These are phyloP conservation scores for Pyrocephalus nanus DNA, from an alignment of 2,797 vertebrate species.

Conservation along the genomic window DNA sequence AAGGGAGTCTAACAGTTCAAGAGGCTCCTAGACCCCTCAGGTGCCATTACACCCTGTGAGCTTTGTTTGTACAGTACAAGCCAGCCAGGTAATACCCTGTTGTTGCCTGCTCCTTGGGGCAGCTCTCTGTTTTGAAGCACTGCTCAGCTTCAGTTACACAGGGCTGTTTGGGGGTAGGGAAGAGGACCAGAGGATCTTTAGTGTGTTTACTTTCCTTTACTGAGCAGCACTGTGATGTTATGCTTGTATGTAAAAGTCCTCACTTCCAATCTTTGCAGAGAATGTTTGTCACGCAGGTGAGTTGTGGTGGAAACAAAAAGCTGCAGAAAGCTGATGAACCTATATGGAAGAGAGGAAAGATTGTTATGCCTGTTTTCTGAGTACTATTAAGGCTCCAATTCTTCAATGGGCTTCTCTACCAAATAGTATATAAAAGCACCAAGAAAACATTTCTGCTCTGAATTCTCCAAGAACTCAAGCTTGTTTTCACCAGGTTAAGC, in stretches of 20 bases:
- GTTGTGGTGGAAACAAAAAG: neutral
- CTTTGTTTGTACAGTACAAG: neutral
- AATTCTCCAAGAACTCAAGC: neutral
- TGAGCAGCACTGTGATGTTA: neutral
- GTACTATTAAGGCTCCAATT: neutral
- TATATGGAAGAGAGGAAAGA: neutral
- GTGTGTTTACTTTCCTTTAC: neutral
- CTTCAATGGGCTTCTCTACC: neutral
- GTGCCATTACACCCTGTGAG: rapidly evolving
- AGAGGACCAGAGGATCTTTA: neutral
- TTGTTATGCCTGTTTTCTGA: neutral
- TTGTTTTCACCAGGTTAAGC: neutral
- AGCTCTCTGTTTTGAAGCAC: neutral
- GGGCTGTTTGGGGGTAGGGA: neutral
- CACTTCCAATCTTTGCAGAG: neutral
- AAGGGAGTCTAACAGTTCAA: neutral
- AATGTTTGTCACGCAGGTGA: neutral
- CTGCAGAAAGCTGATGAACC: neutral
- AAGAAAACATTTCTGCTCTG: neutral
- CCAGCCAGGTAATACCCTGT: neutral
- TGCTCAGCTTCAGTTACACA: neutral
- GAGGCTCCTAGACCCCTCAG: neutral
- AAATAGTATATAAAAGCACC: neutral
- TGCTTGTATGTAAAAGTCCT: neutral
- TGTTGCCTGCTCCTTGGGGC: rapidly evolving